phyloP scores from a whole-genome alignment of 2,888 invertebrate genomes.

The Cyaniris semiargus region DNA sequence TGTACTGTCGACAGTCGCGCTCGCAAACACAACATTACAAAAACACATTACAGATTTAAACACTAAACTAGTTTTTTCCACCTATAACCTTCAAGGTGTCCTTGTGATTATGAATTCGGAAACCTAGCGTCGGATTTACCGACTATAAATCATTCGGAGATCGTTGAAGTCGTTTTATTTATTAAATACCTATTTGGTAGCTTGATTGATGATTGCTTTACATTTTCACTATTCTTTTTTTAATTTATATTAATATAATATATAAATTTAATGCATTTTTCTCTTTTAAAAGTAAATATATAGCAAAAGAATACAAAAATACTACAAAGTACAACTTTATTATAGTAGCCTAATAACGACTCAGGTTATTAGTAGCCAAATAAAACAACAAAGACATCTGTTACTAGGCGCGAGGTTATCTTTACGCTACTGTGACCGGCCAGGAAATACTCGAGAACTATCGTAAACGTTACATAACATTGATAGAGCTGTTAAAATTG shows the following conservation, averaged over 20 bases:
- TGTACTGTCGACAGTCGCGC: not conserved
- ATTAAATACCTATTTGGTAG: not conserved
- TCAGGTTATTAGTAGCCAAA: not conserved
- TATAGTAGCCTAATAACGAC: not conserved
- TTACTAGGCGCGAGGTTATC: not conserved
- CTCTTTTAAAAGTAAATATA: too few species aligned
- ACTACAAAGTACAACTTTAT: too few species aligned
- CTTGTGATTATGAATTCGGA: slow-evolving; percentile 32
- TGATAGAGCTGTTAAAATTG: not conserved
- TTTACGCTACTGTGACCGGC: not conserved
- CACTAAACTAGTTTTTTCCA: slow-evolving; percentile 32
- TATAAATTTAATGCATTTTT: too few species aligned
- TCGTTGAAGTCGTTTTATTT: slow-evolving; percentile 4
- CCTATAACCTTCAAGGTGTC: slow-evolving; percentile 32
- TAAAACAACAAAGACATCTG: not conserved
- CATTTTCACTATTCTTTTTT: not conserved
- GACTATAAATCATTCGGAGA: not conserved
- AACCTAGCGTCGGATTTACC: slow-evolving; percentile 18
- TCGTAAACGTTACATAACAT: slow-evolving; percentile 8
- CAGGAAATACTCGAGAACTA: not conserved
- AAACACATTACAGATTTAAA: slow-evolving; percentile 17
- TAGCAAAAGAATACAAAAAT: too few species aligned
- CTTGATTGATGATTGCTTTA: not conserved
- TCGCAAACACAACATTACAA: slow-evolving; percentile 15
- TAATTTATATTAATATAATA: too few species aligned